Conservation (phyloP, 2,888 invertebrate species). For the Aleiodes alternator region DNA sequence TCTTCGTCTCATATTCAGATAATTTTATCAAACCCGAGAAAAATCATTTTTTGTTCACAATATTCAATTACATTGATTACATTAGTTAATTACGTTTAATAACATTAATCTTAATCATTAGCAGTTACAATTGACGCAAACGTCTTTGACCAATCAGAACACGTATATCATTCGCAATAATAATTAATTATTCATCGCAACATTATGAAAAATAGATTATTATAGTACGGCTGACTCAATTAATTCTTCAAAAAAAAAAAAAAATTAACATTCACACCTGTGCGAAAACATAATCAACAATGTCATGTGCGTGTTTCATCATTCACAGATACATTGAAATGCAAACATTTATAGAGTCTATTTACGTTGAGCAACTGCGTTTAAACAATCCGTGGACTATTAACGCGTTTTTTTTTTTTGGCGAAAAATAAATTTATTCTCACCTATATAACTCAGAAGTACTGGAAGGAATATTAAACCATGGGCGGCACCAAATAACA, state of each 20-base stretch:
- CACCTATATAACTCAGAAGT: slow-evolving; percentile 96
- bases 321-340: neutral
- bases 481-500: slow-evolving; percentile 96
- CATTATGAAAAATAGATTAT: neutral
- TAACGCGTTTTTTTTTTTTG: slow-evolving; percentile 1
- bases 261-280: slow-evolving; percentile 11
- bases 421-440: slow-evolving; percentile 69
- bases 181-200: no score
- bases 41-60: no score
- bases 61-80: no score
- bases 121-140: no score
- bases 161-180: no score
- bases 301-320: neutral
- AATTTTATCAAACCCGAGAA: no score
- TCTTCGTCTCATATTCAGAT: no score
- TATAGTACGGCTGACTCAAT: slow-evolving; percentile 10
- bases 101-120: no score
- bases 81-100: no score
- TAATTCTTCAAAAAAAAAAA: neutral
- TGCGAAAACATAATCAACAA: slow-evolving; percentile 2
- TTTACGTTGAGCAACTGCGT: slow-evolving; percentile 41
- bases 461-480: slow-evolving; percentile 98
- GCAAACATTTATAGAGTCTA: neutral
- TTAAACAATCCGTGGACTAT: slow-evolving; percentile 57
- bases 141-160: no score